Base-by-base conservation (phyloP, 2,888 invertebrate genomes). In the Aphidoletes aphidimyza region DNA sequence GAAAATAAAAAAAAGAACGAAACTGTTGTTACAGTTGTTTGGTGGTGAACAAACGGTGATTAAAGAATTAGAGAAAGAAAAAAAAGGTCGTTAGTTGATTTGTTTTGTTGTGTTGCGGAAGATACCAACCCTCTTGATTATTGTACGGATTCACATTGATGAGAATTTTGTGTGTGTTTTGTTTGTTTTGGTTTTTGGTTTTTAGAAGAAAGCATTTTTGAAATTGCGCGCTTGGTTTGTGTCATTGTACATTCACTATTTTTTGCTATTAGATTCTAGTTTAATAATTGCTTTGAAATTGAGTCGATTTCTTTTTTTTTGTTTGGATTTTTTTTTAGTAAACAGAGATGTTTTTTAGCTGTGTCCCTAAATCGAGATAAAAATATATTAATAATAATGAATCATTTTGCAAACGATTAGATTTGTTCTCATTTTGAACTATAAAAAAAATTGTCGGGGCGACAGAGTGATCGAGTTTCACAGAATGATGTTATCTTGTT, bases 301-400 rank as follows among this genome's bases (percentile, higher is more conserved):
- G 81, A 81, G 81, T 36, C 22, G 37, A n/a, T 81, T 81, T 37
- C 36, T 37, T 37, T 37, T 36, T 81, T 37, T n/a, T 37, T 81
- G 6, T 81, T 5, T 8, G 19, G 2, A 34, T 69, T 59, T 22
- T 59, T 69, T 69, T 81, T 81, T 81, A 81, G 81, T 81, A 81
- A 81, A 81, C 81, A 81, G 81, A 81, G 81, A 81, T 81, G 81
- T 81, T 81, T 81, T 81, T 81, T 81, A 81, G 81, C 37, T 81
- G 81, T 37, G 37, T 81, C 37, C 81, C 81, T 81, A 81, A 36
- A 78, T 78, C 36, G 14, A 78, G 78, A 78, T 5, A 14, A 19
- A 78, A 54, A 54, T 54, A 54, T 54, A 54, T 54, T 69, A 69
- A 69, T 69, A 69, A 69, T 22, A 30, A 69, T 69, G 14, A 47